Conservation (phyloP, 2,113 vertebrate species). For the Calidris pygmaea region DNA sequence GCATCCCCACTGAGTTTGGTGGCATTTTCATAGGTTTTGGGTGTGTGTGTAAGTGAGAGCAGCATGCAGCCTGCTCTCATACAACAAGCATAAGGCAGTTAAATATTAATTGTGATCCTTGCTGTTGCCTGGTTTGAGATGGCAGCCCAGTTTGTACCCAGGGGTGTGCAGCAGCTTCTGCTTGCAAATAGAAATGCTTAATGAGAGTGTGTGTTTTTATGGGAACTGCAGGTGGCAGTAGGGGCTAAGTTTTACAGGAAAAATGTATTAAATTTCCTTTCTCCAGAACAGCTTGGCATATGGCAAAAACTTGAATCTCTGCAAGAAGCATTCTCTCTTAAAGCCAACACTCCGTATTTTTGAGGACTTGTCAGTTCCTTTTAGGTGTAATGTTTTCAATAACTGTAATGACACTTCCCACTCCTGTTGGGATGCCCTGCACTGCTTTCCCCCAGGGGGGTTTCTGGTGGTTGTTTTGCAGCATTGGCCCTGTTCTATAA, state of each 20-base stretch:
- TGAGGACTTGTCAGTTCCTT: not conserved
- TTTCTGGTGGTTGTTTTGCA: not conserved
- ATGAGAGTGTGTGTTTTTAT: not conserved
- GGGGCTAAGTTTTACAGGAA: not conserved
- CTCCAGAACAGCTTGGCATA: not conserved
- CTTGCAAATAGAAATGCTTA: not conserved
- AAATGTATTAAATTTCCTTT: not conserved
- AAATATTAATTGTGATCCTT: not conserved
- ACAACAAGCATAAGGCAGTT: not conserved
- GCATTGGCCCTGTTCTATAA: not conserved
- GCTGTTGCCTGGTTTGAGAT: not conserved
- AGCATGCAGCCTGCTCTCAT: not conserved
- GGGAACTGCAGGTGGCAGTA: slow-evolving; percentile 62
- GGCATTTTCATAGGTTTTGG: not conserved
- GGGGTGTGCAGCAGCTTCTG: not conserved
- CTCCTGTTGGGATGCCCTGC: not conserved
- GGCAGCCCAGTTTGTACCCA: not conserved
- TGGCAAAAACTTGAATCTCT: not conserved
- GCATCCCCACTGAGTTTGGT: not conserved
- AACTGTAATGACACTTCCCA: not conserved
- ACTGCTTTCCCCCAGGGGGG: not conserved
- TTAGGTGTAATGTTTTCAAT: not conserved
- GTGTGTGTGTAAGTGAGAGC: not conserved
- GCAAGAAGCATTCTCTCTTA: not conserved
- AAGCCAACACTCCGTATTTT: not conserved